These are phyloP conservation scores for Calliphora vicina DNA, from an alignment of 1,140 invertebrate species.

Conservation along the genomic window DNA sequence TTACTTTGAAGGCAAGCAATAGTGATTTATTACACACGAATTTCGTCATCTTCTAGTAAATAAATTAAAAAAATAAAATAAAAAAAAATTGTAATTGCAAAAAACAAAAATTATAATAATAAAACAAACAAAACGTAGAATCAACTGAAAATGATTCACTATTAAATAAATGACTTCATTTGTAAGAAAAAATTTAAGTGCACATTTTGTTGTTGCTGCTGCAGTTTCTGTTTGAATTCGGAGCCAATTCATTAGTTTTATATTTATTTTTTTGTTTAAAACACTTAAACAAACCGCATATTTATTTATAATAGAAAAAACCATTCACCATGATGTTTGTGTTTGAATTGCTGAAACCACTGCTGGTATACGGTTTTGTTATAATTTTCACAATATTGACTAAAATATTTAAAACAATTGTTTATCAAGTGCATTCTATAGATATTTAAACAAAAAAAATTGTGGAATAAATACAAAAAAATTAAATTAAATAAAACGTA, in stretches of 20 bases:
- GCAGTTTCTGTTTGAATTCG: too few species aligned
- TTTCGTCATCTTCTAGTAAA: neutral
- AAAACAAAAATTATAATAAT: neutral
- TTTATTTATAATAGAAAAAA: neutral
- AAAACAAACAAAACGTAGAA: neutral
- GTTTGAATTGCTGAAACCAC: slow-evolving; percentile 40
- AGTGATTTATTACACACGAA: neutral
- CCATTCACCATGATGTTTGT: slow-evolving; percentile 44
- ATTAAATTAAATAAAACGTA: neutral
- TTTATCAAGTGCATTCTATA: slow-evolving; percentile 46
- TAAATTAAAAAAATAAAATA: neutral
- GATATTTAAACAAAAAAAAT: slow-evolving; percentile 29
- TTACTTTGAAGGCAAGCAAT: neutral
- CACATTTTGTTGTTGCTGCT: too few species aligned
- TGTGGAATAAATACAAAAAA: too few species aligned
- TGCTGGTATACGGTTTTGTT: slow-evolving; percentile 47
- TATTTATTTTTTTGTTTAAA: too few species aligned
- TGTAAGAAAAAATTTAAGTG: neutral
- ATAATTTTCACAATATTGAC: slow-evolving; percentile 40
- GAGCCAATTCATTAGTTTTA: too few species aligned
- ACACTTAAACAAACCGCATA: too few species aligned
- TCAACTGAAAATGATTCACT: neutral
- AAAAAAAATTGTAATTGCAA: neutral
- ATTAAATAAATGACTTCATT: neutral
- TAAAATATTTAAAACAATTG: slow-evolving; percentile 40